Evolutionary conservation across 2,113 vertebrate genomes (phyloP), one percentile per base, ranked within the genome.

Genomic region (Cephalopterus ornatus): DNA sequence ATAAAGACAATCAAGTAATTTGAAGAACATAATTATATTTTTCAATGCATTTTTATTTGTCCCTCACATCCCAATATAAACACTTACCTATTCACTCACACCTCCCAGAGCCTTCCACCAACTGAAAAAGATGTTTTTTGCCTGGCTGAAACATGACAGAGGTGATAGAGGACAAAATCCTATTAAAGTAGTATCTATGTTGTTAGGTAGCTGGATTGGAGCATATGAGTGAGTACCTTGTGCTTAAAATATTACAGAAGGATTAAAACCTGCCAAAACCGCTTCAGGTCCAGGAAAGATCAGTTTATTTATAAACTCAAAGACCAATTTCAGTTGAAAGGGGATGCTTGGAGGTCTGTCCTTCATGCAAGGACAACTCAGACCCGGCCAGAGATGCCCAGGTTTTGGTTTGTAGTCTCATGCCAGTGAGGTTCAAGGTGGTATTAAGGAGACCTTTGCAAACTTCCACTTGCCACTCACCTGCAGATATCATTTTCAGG

Each of bases 401-500:
- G 19, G 6, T 59, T 80, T 65, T 33, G 18, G 33, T 63, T 39
- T 58, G 42, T 17, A 67, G 14, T 20, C 26, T 80, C 59, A 50
- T 8, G n/a, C 20, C 20, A 39, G 26, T 1, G 24, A 90, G 24
- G 24, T 71, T 5, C 0, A 55, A 79, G 4, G 11, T 23, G 4
- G 1, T 42, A 9, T 26, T 52, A 53, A 37, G 41, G 27, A 88
- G 39, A 28, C 24, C 41, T 42, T 63, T 33, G 50, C 83, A 55
- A 91, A 59, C 41, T 55, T 70, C 18, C 27, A 13, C 17, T 47
- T 3, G 3, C 20, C 33, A 95, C 98, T 98, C 97, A 99, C 99
- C 99, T 99, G 98, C 99, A 99, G 86, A 99, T 98, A 74, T 98
- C 98, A 75, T 99, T 99, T 93, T 99, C 99, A 4, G 99, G 98